Evolutionary conservation across 2,113 vertebrate genomes (phyloP).

Genomic region (Zeus faber): DNA sequence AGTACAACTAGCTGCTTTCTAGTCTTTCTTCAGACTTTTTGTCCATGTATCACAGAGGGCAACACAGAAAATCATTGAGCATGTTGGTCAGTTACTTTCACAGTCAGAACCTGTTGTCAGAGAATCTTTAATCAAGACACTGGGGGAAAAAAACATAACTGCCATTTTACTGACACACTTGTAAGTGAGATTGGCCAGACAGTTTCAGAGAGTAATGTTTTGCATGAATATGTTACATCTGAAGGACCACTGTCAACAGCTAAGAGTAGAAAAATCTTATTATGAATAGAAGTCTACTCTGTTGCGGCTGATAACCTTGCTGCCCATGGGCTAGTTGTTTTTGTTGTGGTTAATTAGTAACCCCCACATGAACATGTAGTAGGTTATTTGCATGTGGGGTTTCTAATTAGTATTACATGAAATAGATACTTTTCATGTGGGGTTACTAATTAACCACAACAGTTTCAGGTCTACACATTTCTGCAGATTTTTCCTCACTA

Average conservation of each 20-base stretch:
- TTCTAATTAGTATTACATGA: too few relatives aligned
- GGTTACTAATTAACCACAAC: too few relatives aligned
- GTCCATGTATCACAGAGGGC: conserved; percentile 34
- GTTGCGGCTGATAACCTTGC: conserved; percentile 40
- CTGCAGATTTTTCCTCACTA: conserved; percentile 26
- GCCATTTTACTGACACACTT: conserved; percentile 8
- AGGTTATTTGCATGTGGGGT: too few relatives aligned
- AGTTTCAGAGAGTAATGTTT: conserved; percentile 32
- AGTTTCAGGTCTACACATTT: conserved; percentile 24
- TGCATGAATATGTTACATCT: conserved; percentile 21
- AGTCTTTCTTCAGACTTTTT: conserved; percentile 36
- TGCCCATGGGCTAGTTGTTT: conserved; percentile 29
- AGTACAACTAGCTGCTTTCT: conserved; percentile 29
- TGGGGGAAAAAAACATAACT: conserved; percentile 28
- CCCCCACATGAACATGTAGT: too few relatives aligned
- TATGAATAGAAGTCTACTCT: conserved; percentile 17
- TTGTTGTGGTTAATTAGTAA: too few relatives aligned
- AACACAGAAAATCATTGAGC: conserved; percentile 36
- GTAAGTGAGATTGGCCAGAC: conserved; percentile 20
- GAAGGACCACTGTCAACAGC: conserved; percentile 24
- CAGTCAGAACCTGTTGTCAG: conserved; percentile 28
- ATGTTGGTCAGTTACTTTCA: conserved; percentile 36
- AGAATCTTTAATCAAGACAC: conserved; percentile 21
- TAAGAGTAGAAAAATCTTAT: conserved; percentile 22
- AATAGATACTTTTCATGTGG: too few relatives aligned